These are phyloP conservation scores for Drosophila bifasciata DNA, from an alignment of 1,140 invertebrate species.

Conservation along the genomic window DNA sequence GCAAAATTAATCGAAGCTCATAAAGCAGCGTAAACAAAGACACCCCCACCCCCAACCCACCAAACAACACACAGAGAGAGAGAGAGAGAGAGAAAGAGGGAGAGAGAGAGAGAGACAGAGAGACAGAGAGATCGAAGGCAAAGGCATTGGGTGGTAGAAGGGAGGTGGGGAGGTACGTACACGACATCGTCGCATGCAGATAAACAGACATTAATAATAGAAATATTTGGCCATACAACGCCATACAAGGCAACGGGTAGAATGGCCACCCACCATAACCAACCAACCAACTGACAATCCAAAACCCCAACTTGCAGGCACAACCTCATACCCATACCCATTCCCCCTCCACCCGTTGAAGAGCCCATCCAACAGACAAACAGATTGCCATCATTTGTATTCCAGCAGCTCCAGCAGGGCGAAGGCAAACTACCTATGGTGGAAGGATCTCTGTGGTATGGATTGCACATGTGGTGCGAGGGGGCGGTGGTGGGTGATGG, in stretches of 20 bases:
- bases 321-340: neutral
- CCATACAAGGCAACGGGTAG: too few species aligned
- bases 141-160: neutral
- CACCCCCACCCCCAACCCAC: too few species aligned
- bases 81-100: neutral
- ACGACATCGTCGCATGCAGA: constrained; percentile 74
- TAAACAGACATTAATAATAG: constrained; percentile 81
- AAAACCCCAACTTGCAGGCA: constrained; percentile 12
- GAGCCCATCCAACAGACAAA: constrained; percentile 28
- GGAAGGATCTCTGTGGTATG: neutral
- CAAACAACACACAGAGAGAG: constrained; percentile 5
- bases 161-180: constrained; percentile 19
- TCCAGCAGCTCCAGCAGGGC: constrained; percentile 27
- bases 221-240: constrained; percentile 62
- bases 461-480: too few species aligned
- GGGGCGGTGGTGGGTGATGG: too few species aligned
- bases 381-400: constrained; percentile 74
- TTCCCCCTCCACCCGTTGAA: neutral
- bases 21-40: constrained; percentile 72
- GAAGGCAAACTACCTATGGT: constrained; percentile 22
- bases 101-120: neutral
- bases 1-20: constrained; percentile 77
- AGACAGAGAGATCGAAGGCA: neutral
- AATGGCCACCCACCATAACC: too few species aligned
- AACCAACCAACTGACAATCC: too few species aligned